phyloP scores from a whole-genome alignment of 2,797 vertebrate genomes.

The Lepidocolaptes lacrymiger region DNA sequence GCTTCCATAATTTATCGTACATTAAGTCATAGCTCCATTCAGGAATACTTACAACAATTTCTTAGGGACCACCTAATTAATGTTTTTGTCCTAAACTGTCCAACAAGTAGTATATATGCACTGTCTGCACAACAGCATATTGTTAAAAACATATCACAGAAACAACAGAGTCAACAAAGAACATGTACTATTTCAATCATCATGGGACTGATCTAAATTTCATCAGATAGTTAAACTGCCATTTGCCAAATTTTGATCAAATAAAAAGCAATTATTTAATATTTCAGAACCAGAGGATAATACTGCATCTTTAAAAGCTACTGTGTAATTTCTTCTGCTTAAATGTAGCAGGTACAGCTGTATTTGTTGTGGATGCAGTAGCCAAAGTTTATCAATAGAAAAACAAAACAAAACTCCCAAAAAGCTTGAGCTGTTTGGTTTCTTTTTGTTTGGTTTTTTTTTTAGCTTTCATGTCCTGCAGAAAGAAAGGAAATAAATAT shows the following conservation, averaged over 20 bases:
- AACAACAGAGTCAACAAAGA: slow-evolving; percentile 36
- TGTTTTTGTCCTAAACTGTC: slow-evolving; percentile 17
- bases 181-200: neutral
- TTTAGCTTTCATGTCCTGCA: slow-evolving; percentile 79
- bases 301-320: slow-evolving; percentile 76
- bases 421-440: slow-evolving; percentile 60
- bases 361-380: slow-evolving; percentile 72
- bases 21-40: neutral
- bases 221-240: neutral
- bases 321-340: slow-evolving; percentile 58
- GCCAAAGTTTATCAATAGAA: slow-evolving; percentile 65
- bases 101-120: slow-evolving; percentile 24
- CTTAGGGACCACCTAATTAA: slow-evolving; percentile 28
- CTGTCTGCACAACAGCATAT: slow-evolving; percentile 5
- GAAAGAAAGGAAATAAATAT: slow-evolving; percentile 78
- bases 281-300: slow-evolving; percentile 54
- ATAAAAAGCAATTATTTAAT: neutral
- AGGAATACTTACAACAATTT: slow-evolving; percentile 4
- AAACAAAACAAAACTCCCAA: slow-evolving; percentile 57
- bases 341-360: slow-evolving; percentile 64
- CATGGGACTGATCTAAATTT: neutral
- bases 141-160: slow-evolving; percentile 18
- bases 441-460: slow-evolving; percentile 44
- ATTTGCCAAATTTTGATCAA: neutral
- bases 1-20: slow-evolving; percentile 31